Percentiles rank a stretch among this genome's conserved stretches.
Evolutionary conservation across 37 sponge, comb jelly and placozoan genomes (phyloP).

Genomic region (Tethya wilhelma): DNA sequence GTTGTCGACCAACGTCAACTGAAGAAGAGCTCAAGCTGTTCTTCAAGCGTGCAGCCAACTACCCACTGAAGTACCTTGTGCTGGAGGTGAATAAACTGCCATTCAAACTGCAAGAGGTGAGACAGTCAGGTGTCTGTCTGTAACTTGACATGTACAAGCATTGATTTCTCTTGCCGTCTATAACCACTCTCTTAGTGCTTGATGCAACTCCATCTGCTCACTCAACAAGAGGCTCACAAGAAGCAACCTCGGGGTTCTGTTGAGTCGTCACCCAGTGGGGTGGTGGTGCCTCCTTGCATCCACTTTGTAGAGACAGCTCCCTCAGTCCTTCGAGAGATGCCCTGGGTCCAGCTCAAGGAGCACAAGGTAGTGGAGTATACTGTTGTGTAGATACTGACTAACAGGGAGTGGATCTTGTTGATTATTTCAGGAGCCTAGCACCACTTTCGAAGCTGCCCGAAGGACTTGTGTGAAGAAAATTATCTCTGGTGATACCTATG

Average conservation of each 20-base stretch:
- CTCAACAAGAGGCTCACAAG: conserved; percentile 24
- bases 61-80: conserved; percentile 52
- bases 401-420: neutral
- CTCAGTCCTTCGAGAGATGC: conserved; percentile 81
- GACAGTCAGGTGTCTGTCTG: neutral
- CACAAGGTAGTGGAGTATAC: conserved; percentile 50
- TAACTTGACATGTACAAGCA: too few species aligned
- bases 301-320: conserved; percentile 84
- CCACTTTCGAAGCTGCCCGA: conserved; percentile 41
- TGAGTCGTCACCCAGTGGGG: neutral
- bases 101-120: conserved; percentile 77
- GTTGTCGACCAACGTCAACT: conserved; percentile 56
- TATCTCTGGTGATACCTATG: neutral
- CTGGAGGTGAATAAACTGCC: conserved; percentile 72
- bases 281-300: conserved; percentile 7
- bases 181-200: conserved; percentile 51
- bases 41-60: conserved; percentile 35
- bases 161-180: neutral
- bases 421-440: neutral
- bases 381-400: neutral
- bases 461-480: neutral
- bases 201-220: conserved; percentile 51
- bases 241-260: neutral
- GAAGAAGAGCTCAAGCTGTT: conserved; percentile 77
- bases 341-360: conserved; percentile 75